Base-by-base conservation (phyloP, 1,140 invertebrate species). In the Drosophila serrata region DNA sequence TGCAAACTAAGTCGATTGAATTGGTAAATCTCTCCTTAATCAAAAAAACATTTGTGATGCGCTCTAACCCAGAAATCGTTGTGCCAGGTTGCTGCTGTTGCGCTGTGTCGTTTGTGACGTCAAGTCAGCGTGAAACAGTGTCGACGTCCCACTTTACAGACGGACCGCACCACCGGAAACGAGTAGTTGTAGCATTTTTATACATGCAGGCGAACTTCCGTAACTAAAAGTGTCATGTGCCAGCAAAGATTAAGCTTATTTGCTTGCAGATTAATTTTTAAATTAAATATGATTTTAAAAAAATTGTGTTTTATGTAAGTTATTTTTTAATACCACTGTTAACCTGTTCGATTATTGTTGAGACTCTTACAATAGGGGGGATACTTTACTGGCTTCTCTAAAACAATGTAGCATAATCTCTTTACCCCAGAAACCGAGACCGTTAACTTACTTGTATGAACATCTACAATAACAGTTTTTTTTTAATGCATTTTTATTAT, bases 121-220 rank as follows among this genome's bases (percentile, higher is more conserved):
- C 64, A 82, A 74, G 63, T 74, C 53, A 40, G 53, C 62, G 55
- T 57, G 63, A 55, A 82, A 75, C 70, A 61, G 69, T 79, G 75
- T 70, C 64, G 63, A 37, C 75, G 75, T 42, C 81, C 81, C 81
- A 84, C 81, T 84, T 82, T 59, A 45, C 60, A 37, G 60, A 37
- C 43, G 37, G 48, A 63, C 31, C 39, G 48, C 45, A 37, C 42
- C 69, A 78, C 74, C 79, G 79, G 79, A 82, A 78, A 78, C 46
- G 40, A 33, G 45, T 62, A 60, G 39, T 67, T 73, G 46, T 62
- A 49, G 43, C 19, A 61, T 33, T 49, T 48, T 22, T n/a, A 31
- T 31, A 3, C 15, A 11, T 19, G 19, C 37, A 57, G 35, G 37
- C 4, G 13, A 24, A 57, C 35, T 37, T 57, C 22, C 53, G 39